Evolutionary conservation across 2,888 invertebrate genomes (phyloP).

Genomic region (Tholera decimalis): DNA sequence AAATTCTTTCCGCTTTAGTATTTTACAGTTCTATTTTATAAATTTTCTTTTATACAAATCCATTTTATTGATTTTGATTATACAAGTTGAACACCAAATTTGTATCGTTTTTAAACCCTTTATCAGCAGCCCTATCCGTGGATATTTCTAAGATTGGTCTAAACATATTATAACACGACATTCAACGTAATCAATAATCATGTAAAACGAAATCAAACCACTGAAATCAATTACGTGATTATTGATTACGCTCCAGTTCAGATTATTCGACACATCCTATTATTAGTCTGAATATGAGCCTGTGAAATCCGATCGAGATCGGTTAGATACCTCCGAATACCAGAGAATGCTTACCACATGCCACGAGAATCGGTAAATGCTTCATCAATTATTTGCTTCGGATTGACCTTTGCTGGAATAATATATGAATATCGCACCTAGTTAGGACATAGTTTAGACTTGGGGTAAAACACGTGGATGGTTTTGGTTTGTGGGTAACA

Average conservation of each 20-base stretch:
- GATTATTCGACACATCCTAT: neutral
- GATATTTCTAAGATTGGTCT: no score
- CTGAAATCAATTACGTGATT: neutral
- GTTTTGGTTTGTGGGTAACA: neutral
- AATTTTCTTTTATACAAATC: no score
- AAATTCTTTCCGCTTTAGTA: no score
- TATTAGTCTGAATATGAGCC: neutral
- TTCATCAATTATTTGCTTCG: conserved; percentile 51
- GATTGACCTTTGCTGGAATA: conserved; percentile 49
- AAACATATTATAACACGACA: no score
- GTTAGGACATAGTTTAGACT: conserved; percentile 8
- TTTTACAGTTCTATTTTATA: no score
- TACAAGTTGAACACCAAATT: no score
- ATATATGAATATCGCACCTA: conserved; percentile 35
- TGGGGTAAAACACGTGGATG: neutral
- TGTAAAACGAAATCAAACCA: neutral
- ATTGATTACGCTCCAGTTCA: neutral
- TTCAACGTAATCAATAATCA: no score
- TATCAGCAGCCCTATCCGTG: no score
- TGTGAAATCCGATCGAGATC: conserved; percentile 14
- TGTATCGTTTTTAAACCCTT: no score
- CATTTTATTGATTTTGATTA: no score
- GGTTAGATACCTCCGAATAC: conserved; percentile 9
- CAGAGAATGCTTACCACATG: conserved; percentile 14
- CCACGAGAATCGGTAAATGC: conserved; percentile 26